Evolutionary conservation across 1,140 invertebrate species (phyloP), one percentile per base, ranked within the genome.

Genomic region (Lordiphosa clarofinis): DNA sequence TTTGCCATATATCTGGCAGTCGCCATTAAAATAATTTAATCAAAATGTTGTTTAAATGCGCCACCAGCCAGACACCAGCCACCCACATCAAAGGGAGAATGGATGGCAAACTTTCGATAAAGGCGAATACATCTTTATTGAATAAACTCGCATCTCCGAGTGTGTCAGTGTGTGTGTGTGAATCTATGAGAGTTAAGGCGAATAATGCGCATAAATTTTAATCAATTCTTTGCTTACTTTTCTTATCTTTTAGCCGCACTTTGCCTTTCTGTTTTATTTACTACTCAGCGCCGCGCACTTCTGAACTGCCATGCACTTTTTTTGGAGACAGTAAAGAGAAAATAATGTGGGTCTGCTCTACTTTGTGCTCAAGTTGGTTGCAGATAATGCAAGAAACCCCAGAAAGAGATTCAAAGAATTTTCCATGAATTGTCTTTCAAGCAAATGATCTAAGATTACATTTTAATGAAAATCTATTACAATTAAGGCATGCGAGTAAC

Each of bases 1-100:
- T 66, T 82, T 72, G 63, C 67, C 62, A 76, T 82, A 76, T 60
- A 82, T 84, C 56, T 73, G 56, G 59, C 47, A 69, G 58, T 76
- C 73, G 70, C 76, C 67, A 81, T 82, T 76, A 82, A 82, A 84
- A 82, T 82, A 82, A 82, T 82, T 82, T 82, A 82, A 82, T 82
- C 76, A 82, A 82, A 84, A 81, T 68, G 76, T 58, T 81, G 76
- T 72, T 82, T 66, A 47, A 56, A 46, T 46, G 43, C 62, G 28
- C 28, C 28, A 31, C 57, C 58, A 44, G 15, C 31, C 57, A 40
- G n/a, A 21, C 19, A 19, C 19, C 24, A 33, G n/a, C 28, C 44
- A 43, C 36, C 35, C 15, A 56, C 7, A 33, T 31, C 8, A 12
- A 1, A 15, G 5, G 12, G 15, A 4, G 4, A 28, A 46, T 58